phyloP scores from a whole-genome alignment of 1,140 invertebrate species.

The Mercenaria mercenaria region DNA sequence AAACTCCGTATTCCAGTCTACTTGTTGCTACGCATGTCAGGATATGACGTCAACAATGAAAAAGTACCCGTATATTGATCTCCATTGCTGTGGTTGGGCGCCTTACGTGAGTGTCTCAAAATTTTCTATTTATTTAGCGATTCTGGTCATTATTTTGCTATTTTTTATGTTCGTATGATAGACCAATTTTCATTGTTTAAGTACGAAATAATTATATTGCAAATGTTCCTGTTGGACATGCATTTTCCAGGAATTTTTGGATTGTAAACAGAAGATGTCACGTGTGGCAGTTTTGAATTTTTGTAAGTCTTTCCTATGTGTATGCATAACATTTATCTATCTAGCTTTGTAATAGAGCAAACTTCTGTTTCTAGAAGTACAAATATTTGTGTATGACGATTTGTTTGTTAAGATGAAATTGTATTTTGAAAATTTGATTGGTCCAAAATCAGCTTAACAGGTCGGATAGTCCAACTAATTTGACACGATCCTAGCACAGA shows the following conservation, averaged over 20 bases:
- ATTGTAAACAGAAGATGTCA: background rate
- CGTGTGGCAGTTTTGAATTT: background rate
- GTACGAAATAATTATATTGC: too few relatives aligned
- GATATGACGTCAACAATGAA: slow-evolving; percentile 57
- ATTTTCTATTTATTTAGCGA: slow-evolving; percentile 1
- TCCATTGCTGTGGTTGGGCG: slow-evolving; percentile 53
- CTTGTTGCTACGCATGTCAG: slow-evolving; percentile 55
- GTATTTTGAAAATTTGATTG: too few relatives aligned
- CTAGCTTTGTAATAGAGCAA: too few relatives aligned
- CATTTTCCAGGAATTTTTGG: slow-evolving; percentile 24
- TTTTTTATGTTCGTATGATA: background rate
- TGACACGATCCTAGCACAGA: too few relatives aligned
- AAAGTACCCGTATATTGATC: slow-evolving; percentile 61
- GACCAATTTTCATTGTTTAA: background rate
- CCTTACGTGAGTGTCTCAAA: slow-evolving; percentile 29
- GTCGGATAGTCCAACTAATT: too few relatives aligned
- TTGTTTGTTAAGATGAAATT: too few relatives aligned
- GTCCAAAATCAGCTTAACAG: too few relatives aligned
- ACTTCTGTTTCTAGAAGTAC: too few relatives aligned
- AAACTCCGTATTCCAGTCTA: background rate
- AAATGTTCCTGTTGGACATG: background rate
- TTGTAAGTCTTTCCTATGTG: too few relatives aligned
- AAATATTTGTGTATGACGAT: too few relatives aligned
- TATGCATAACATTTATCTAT: too few relatives aligned
- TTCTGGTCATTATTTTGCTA: background rate